These are phyloP conservation scores for Campylomormyrus tamandua DNA, from an alignment of 2,113 vertebrate species.

Conservation along the genomic window DNA sequence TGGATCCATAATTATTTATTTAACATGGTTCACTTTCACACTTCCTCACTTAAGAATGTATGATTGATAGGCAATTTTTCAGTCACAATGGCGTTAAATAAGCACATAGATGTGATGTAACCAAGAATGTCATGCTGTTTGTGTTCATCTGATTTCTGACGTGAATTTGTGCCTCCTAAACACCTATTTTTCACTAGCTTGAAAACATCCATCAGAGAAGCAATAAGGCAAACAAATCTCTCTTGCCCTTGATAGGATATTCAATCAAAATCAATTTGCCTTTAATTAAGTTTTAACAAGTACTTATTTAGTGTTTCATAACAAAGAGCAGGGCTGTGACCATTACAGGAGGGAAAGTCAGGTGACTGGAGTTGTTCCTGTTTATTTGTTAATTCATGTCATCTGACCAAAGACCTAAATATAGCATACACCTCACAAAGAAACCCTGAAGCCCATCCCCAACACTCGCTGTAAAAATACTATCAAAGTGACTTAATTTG, in stretches of 20 bases:
- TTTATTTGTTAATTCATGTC: not conserved
- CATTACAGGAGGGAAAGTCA: not conserved
- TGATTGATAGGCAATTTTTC: not conserved
- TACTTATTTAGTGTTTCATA: not conserved
- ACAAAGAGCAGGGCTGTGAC: not conserved
- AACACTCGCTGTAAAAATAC: not conserved
- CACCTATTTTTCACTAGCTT: not conserved
- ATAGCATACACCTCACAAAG: not conserved
- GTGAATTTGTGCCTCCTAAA: not conserved
- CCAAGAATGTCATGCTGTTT: not conserved
- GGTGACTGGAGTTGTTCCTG: not conserved
- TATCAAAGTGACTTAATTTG: not conserved
- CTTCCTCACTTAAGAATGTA: not conserved
- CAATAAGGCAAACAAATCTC: not conserved
- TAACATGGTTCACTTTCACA: not conserved
- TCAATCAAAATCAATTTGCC: constrained; percentile 11
- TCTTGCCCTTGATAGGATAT: not conserved
- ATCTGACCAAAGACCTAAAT: not conserved
- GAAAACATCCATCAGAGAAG: not conserved
- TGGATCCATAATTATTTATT: not conserved
- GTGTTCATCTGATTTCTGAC: not conserved
- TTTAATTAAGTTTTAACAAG: not conserved
- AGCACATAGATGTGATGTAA: not conserved
- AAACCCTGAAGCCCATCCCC: not conserved
- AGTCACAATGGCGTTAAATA: no score